A percentile compares a stretch with the other conserved stretches of the same genome.
These are phyloP conservation scores for Nectonema munidae DNA, from an alignment of 2,888 invertebrate genomes.

Conservation along the genomic window DNA sequence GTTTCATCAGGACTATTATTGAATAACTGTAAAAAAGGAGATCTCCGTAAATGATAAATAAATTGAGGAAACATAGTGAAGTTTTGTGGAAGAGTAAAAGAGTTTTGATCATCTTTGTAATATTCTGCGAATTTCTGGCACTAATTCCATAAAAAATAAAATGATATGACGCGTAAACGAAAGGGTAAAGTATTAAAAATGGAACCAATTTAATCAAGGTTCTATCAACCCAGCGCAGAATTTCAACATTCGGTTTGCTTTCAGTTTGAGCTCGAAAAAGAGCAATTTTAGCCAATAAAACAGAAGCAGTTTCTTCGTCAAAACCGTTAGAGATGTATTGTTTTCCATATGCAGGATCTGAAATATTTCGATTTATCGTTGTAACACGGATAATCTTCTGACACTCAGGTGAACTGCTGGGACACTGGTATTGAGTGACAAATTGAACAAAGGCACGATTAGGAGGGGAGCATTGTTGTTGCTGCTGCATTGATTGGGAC, in stretches of 20 bases:
- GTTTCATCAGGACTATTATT: constrained; percentile 99
- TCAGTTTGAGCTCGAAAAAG: constrained; percentile 63
- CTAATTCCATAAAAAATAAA: constrained; percentile 27
- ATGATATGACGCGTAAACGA: constrained; percentile 1
- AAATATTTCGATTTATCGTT: constrained; percentile 52
- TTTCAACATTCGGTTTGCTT: constrained; percentile 59
- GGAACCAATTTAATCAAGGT: constrained; percentile 67
- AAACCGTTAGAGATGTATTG: too few species aligned
- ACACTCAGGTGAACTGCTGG: too few species aligned
- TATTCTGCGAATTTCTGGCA: constrained; percentile 99
- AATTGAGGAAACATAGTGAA: constrained; percentile 96
- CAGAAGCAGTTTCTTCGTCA: constrained; percentile 89
- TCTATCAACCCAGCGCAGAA: constrained; percentile 84
- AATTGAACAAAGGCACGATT: constrained; percentile 87
- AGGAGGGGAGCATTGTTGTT: too few species aligned
- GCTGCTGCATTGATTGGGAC: constrained; percentile 50
- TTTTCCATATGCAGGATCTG: too few species aligned
- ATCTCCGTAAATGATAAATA: constrained; percentile 89
- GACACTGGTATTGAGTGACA: constrained; percentile 88
- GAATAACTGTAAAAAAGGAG: constrained; percentile 94
- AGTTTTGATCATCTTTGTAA: constrained; percentile 75
- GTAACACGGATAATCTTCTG: constrained; percentile 74
- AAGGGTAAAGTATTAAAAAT: neutral
- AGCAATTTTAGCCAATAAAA: constrained; percentile 76
- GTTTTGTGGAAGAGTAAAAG: constrained; percentile 72